Evolutionary conservation across 2,113 vertebrate genomes (phyloP), one percentile per base, ranked within the genome.

Genomic region (Thunnus maccoyii): DNA sequence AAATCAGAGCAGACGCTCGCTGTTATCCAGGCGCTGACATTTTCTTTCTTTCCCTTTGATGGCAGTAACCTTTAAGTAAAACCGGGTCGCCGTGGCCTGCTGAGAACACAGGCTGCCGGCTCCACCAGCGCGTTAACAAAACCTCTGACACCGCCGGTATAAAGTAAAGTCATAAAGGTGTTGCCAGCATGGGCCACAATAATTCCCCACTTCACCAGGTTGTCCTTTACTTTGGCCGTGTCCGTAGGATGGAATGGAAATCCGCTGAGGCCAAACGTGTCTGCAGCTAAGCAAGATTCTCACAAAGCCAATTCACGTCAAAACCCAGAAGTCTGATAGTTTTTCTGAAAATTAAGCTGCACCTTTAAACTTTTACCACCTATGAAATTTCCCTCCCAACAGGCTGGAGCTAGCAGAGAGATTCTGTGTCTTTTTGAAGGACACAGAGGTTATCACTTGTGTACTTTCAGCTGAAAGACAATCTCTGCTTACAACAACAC

Each of bases 21-120:
- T 44, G 12, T 80, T 87, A 81, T 81, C 78, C 66, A 18, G 57
- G 72, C 58, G 3, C 75, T 91, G 90, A 87, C 90, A 86, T 88
- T 89, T 89, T 79, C 80, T 78, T 66, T 56, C 56, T 36, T 16
- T 54, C 47, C 32, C 72, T 91, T 85, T 88, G 82, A 92, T 88
- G 85, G 41, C 64, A 22, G 55, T 92, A 87, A 94, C 94, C 89
- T 94, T 95, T 92, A 82, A 76, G 62, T 52, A 30, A 84, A 86
- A 73, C 79, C 62, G 13, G 88, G 83, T 86, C 65, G 15, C 72
- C 0, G 5, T 50, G 30, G 61, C 87, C 84, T 80, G 85, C 87
- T 81, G 88, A 85, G 82, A 88, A 83, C 88, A 88, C 61, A 84
- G 82, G 82, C 88, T 83, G 41, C 72, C 2, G 12, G 58, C 63